phyloP scores from a whole-genome alignment of 2,797 vertebrate species.

The Florisuga fusca region DNA sequence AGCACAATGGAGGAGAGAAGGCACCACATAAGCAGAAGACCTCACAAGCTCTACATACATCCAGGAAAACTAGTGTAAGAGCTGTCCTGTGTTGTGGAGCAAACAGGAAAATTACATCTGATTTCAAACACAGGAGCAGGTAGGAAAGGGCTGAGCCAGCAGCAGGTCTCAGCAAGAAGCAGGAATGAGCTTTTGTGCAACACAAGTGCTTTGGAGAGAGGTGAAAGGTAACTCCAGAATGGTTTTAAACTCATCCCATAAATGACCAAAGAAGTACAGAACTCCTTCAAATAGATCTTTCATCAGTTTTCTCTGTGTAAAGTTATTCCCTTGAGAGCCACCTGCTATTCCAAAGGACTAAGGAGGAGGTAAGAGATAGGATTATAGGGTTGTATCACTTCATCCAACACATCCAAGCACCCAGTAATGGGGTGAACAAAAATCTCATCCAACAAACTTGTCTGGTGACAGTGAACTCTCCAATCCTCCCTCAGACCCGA shows the following conservation, averaged over 20 bases:
- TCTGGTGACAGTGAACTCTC: background rate
- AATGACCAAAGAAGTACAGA: background rate
- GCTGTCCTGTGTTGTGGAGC: background rate
- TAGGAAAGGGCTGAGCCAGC: background rate
- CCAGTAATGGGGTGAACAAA: rapidly evolving
- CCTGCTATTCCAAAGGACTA: background rate
- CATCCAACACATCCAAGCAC: background rate
- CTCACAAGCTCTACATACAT: background rate
- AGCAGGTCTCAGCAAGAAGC: background rate
- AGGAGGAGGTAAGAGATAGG: background rate
- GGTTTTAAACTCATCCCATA: background rate
- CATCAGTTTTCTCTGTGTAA: background rate
- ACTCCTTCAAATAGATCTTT: background rate
- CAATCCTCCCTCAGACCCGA: background rate
- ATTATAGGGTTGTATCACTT: background rate
- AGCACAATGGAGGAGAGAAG: background rate
- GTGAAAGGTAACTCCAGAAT: background rate
- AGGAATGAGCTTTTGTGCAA: background rate
- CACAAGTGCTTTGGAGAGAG: background rate
- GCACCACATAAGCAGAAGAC: background rate
- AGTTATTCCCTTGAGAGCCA: background rate
- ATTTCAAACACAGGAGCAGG: background rate
- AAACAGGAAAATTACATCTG: background rate
- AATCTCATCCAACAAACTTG: background rate
- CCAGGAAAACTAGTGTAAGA: background rate